A percentile compares a stretch with the other conserved stretches of the same genome.
Evolutionary conservation across 2,797 vertebrate genomes (phyloP).

Genomic region (Myripristis jacobus): DNA sequence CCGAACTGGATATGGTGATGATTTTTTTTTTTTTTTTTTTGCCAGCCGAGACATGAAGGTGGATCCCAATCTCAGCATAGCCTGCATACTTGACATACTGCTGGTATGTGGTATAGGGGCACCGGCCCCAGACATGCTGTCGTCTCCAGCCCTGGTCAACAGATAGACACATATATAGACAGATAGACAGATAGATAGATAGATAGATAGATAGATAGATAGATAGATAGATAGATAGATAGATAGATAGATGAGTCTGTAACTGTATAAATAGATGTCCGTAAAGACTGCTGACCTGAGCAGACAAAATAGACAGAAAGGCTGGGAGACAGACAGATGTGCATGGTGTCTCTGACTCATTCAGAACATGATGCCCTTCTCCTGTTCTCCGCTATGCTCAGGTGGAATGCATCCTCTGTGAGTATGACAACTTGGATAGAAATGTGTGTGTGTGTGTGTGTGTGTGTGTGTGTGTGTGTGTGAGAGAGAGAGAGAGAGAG

Average conservation of each 20-base stretch:
- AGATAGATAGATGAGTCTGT: neutral
- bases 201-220: neutral
- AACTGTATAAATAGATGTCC: neutral
- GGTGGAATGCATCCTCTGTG: slow-evolving; percentile 65
- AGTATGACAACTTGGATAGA: slow-evolving; percentile 20
- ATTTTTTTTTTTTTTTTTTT: too few relatives aligned
- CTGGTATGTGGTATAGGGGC: slow-evolving; percentile 44
- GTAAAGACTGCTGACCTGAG: neutral
- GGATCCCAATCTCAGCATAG: slow-evolving; percentile 61
- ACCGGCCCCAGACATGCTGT: slow-evolving; percentile 20
- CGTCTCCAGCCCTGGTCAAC: slow-evolving; percentile 1
- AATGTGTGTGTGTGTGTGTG: neutral
- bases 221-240: neutral
- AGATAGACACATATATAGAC: neutral
- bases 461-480: slow-evolving; percentile 14
- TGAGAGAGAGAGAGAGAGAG: slow-evolving; percentile 12
- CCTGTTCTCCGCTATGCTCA: slow-evolving; percentile 55
- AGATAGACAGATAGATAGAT: neutral
- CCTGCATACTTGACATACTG: slow-evolving; percentile 66
- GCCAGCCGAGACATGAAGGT: slow-evolving; percentile 53
- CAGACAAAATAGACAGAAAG: slow-evolving; percentile 6
- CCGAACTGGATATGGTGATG: neutral
- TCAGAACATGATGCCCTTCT: slow-evolving; percentile 65
- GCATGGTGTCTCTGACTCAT: slow-evolving; percentile 70
- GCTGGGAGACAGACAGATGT: slow-evolving; percentile 18